A percentile compares a stretch with the other conserved stretches of the same genome.
Conservation (phyloP, 2,888 invertebrate species). For the Spialia ferax region DNA sequence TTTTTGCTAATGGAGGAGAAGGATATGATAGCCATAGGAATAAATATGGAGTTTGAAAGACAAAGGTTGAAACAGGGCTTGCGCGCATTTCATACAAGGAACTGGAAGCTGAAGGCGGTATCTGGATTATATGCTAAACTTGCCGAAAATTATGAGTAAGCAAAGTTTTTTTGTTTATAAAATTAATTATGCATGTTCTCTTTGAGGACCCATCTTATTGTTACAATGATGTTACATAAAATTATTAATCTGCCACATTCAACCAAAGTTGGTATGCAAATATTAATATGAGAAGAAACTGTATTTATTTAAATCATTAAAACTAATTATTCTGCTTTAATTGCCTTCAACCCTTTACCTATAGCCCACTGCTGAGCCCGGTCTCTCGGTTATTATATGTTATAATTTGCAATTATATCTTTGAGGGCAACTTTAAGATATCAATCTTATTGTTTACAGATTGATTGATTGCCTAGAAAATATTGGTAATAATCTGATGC, state of each 20-base stretch:
- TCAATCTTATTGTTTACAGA: conserved; percentile 65
- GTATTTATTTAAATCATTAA: no score
- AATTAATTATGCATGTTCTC: no score
- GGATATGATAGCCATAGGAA: conserved; percentile 85
- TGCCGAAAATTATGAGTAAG: conserved; percentile 73
- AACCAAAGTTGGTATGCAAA: no score
- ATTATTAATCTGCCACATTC: no score
- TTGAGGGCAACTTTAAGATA: not conserved
- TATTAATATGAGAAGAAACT: no score
- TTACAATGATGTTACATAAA: no score
- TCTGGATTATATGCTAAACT: conserved; percentile 73
- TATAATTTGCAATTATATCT: no score
- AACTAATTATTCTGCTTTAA: no score
- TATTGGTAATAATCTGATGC: conserved; percentile 85
- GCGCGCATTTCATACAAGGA: conserved; percentile 85
- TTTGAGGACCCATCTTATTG: no score
- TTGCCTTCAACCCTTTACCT: no score
- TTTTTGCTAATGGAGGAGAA: conserved; percentile 87
- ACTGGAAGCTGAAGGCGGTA: conserved; percentile 82
- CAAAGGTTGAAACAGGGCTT: conserved; percentile 84
- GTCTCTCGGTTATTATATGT: no score
- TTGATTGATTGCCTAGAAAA: conserved; percentile 83
- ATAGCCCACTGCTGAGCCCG: no score
- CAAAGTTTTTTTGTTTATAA: not conserved
- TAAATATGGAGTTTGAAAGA: conserved; percentile 87